Evolutionary conservation across 2,797 vertebrate genomes (phyloP), one percentile per base, ranked within the genome.

Genomic region (Amblyraja radiata): DNA sequence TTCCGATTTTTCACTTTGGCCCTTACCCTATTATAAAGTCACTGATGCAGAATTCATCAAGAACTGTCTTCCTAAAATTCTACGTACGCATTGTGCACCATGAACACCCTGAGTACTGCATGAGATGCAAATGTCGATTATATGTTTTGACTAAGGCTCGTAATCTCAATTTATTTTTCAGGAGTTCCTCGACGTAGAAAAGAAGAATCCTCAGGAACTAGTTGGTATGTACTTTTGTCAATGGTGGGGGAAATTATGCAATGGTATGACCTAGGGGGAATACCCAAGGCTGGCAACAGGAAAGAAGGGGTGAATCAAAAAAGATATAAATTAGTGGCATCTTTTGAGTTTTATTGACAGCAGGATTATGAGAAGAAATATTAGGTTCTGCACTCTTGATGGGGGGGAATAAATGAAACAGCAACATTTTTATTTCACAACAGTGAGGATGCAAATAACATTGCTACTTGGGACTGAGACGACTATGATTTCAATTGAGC

Each of bases 201-300:
- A 96, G 93, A 97, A 96, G 95, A 98, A 99, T 94, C 98, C 99
- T 93, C 98, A 99, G 95, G 98, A 99, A 93, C 96, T 99, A 39
- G 99, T 99, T 93, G 98, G 99, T 99, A 95, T 97, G 98, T 97
- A 93, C 74, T 36, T 25, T 28, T 16, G 83, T 32, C 1, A 46
- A 46, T 36, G 65, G 3, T 39, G 68, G 65, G 36, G 71, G 11
- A 68, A 61, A 18, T 14, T 0, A 6, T 90, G 32, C 8, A 25
- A 39, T 13, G 21, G 25, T 39, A 46, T 46, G 46, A 46, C 46
- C 46, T 4, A 46, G 46, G 46, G 46, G 46, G 46, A 46, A 46
- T 46, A 46, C 71, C 23, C 18, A 39, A 88, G 13, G 13, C n/a
- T 84, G 25, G 23, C 10, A 84, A 25, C 81, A 21, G 58, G 25